Evolutionary conservation across 1,140 invertebrate species (phyloP).

Genomic region (Papilio polyxenes): DNA sequence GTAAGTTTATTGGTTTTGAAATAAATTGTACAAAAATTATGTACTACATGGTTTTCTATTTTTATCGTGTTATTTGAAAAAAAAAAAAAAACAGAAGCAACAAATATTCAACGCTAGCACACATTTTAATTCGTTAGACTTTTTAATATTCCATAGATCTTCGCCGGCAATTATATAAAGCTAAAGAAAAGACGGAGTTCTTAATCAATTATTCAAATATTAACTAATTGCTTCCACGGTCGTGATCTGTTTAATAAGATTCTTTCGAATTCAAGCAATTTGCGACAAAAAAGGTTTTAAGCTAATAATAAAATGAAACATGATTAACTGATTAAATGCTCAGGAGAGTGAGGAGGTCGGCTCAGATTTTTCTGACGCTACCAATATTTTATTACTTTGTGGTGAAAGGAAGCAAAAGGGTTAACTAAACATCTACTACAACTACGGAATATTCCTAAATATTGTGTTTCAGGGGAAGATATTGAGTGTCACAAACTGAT

Average conservation of each 20-base stretch:
- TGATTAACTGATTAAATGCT: not conserved
- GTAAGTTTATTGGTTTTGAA: not conserved
- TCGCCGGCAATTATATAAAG: not conserved
- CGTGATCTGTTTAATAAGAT: constrained; percentile 20
- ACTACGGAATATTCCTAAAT: too few relatives aligned
- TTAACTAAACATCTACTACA: too few relatives aligned
- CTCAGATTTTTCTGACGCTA: too few relatives aligned
- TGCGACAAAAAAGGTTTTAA: constrained; percentile 5
- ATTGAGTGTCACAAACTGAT: too few relatives aligned
- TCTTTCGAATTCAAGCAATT: constrained; percentile 10
- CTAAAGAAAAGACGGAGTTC: constrained; percentile 22
- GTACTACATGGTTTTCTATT: too few relatives aligned
- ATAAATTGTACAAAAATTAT: not conserved
- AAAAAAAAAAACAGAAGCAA: not conserved
- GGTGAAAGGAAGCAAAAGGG: not conserved
- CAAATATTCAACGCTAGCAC: too few relatives aligned
- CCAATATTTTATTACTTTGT: too few relatives aligned
- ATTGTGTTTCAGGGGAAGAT: too few relatives aligned
- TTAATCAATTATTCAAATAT: constrained; percentile 25
- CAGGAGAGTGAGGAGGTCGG: not conserved
- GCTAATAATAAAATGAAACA: not conserved
- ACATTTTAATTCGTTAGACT: not conserved
- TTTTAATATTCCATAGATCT: constrained; percentile 9
- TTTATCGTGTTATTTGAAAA: too few relatives aligned
- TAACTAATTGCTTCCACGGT: constrained; percentile 16